These are phyloP conservation scores for Pangasianodon hypophthalmus DNA, from an alignment of 2,113 vertebrate genomes.

Conservation along the genomic window DNA sequence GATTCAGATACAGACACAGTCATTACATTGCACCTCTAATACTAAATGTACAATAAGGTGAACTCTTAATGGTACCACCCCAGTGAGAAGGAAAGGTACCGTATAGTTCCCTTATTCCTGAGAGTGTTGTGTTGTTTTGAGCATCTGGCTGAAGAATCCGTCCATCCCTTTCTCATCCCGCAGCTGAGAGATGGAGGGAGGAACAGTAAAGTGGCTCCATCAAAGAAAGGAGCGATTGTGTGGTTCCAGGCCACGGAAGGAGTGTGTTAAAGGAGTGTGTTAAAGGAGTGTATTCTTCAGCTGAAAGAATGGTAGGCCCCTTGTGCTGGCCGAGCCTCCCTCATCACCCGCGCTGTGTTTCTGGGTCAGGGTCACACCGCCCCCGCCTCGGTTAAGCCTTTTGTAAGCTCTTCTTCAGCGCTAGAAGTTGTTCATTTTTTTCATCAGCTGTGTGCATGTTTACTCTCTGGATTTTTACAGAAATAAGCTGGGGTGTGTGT, in stretches of 20 bases:
- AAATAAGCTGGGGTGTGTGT: neutral
- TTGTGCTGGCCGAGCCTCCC: neutral
- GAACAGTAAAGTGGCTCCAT: neutral
- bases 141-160: neutral
- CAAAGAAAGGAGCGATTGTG: constrained; percentile 32
- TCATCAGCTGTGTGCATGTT: constrained; percentile 23
- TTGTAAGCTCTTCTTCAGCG: constrained; percentile 50
- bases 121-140: neutral
- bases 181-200: neutral
- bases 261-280: constrained; percentile 15
- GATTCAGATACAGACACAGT: neutral
- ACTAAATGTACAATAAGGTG: neutral
- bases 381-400: constrained; percentile 34
- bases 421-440: constrained; percentile 41
- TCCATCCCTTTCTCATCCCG: neutral
- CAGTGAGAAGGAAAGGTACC: neutral
- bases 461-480: constrained; percentile 5
- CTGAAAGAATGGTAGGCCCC: neutral
- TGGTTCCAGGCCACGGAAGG: neutral
- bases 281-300: constrained; percentile 26
- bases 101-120: neutral
- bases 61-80: neutral
- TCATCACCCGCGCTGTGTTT: constrained; percentile 47
- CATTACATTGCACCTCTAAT: neutral
- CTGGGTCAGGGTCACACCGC: constrained; percentile 67